Evolutionary conservation across 2,797 vertebrate species (phyloP), one percentile per base, ranked within the genome.

Genomic region (Alosa sapidissima): DNA sequence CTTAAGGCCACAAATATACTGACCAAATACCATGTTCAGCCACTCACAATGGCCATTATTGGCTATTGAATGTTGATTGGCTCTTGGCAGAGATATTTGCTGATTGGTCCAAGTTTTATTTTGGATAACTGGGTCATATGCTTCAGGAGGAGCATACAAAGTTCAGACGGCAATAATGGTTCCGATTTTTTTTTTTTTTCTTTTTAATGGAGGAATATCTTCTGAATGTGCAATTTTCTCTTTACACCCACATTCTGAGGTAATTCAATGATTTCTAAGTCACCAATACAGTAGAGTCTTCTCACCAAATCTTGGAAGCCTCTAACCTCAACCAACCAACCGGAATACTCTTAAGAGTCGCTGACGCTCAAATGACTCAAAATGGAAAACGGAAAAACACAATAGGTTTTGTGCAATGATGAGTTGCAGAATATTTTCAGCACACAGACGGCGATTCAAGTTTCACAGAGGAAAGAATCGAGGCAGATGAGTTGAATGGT

Each of bases 401-500:
- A 75, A 75, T 36, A 75, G 68, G 36, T 86, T 83, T 85, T 58
- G 41, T 72, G 87, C 86, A 86, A 58, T 81, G 85, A 82, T 84
- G 81, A 86, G 75, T 78, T 75, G 24, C 54, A 72, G 62, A 87
- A 82, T 87, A 90, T 90, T 91, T 65, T 85, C 86, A 89, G 85
- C 87, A 85, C 88, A 89, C 75, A 85, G 88, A 87, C 83, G 68
- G 89, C 91, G 89, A 91, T 88, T 92, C 89, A 90, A 89, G 87
- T 91, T 86, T 60, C 49, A 84, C 41, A 52, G 83, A 90, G 90
- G 91, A 92, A 91, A 91, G 72, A 88, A 92, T 85, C 83, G 81
- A 90, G 85, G 86, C 88, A 89, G 88, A 93, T 89, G 90, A 88
- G 87, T 85, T 89, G 89, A 93, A 89, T 86, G 84, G 90, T 94